phyloP scores from a whole-genome alignment of 2,888 invertebrate species.

The Xestia rhomboidea region DNA sequence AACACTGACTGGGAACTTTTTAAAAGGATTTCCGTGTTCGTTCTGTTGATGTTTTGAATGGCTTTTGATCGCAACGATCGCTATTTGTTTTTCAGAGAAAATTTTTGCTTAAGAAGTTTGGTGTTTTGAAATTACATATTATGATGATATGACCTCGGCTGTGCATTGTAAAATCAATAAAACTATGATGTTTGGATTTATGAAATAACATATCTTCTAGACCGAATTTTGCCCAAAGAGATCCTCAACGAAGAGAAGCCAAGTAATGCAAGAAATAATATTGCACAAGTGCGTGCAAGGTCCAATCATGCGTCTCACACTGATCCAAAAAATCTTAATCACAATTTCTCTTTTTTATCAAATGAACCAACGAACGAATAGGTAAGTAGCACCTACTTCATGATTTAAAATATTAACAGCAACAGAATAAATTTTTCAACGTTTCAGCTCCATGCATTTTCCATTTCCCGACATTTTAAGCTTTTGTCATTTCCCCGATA shows the following conservation, averaged over 20 bases:
- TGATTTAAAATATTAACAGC: background rate
- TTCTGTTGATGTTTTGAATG: slow-evolving; percentile 6
- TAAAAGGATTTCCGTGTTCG: slow-evolving; percentile 48
- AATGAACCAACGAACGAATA: background rate
- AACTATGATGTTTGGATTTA: background rate
- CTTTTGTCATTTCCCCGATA: slow-evolving; percentile 7
- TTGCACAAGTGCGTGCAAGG: background rate
- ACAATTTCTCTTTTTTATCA: background rate
- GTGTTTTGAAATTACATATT: background rate
- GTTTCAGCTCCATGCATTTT: slow-evolving; percentile 15
- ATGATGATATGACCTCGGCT: background rate
- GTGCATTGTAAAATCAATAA: background rate
- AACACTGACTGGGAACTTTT: slow-evolving; percentile 50
- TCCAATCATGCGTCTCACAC: background rate
- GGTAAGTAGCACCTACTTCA: background rate
- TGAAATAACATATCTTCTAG: background rate
- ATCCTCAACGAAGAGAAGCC: background rate
- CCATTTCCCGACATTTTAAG: slow-evolving; percentile 15
- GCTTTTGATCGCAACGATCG: background rate
- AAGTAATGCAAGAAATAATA: background rate
- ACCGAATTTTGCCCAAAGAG: background rate
- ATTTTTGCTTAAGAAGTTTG: background rate
- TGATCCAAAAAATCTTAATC: background rate
- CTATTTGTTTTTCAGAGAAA: background rate
- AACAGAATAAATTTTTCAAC: background rate